Base-by-base conservation (phyloP, 2,888 invertebrate genomes). In the Patella depressa region DNA sequence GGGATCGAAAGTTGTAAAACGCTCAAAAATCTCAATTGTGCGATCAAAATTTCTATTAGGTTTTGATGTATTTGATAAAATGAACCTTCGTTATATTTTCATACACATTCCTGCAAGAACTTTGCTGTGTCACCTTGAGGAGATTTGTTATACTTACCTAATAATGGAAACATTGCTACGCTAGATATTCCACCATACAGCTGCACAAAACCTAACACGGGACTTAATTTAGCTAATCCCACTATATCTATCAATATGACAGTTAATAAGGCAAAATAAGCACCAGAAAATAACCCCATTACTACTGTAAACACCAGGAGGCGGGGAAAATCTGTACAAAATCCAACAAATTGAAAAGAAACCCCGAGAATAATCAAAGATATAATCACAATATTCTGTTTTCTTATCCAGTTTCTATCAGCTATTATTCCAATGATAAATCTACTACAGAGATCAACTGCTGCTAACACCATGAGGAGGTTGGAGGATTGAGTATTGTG, bases 321-420 rank as follows among this genome's bases (percentile, higher is more conserved):
- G 2, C 19, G 12, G 14, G 19, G 11, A 65, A 65, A 65, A 65
- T 12, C 19, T 24, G 9, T 15, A 65, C 24, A 65, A 24, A 65
- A 65, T 65, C 24, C 14, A 12, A 24, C 24, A 65, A 19, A 65
- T 11, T 65, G 65, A 65, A 19, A 65, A 3, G 65, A 19, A 24
- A 24, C 24, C 24, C 65, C 65, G 14, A 65, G 19, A 5, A 65
- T 65, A 65, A 65, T 24, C 24, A 65, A 65, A 11, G 24, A 24
- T 19, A 65, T 65, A 12, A 65, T 24, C 11, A 65, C 65, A 65
- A 65, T 65, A 24, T 65, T 65, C 24, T 65, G 65, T 65, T 65
- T 65, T 24, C 24, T 65, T 24, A 65, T 65, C 65, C 65, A 65
- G 24, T 65, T 65, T 65, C 24, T 65, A 65, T 65, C 65, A 19